These are phyloP conservation scores for Pristionchus mayeri DNA, from an alignment of 2,888 invertebrate species.

Conservation along the genomic window DNA sequence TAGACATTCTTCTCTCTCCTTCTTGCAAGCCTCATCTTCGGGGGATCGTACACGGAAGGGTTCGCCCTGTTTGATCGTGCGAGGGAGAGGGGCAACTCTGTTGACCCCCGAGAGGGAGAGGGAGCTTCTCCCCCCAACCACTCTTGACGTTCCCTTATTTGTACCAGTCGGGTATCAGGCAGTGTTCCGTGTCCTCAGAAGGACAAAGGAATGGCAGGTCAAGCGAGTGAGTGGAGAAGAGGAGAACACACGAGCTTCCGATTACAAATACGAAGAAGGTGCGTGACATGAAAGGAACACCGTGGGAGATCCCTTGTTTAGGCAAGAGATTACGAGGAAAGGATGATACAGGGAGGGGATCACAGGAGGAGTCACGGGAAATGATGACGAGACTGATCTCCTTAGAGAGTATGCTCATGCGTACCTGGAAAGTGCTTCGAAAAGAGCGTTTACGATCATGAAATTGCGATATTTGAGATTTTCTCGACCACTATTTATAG, in stretches of 20 bases:
- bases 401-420: too few relatives aligned
- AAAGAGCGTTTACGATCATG: too few relatives aligned
- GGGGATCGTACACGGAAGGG: conserved; percentile 20
- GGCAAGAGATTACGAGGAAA: conserved; percentile 32
- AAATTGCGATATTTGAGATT: too few relatives aligned
- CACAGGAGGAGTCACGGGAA: neutral
- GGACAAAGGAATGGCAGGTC: conserved; percentile 38
- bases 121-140: conserved; percentile 11
- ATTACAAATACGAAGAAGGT: conserved; percentile 37
- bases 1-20: neutral
- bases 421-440: too few relatives aligned
- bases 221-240: neutral
- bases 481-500: too few relatives aligned
- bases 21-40: neutral
- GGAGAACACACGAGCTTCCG: neutral
- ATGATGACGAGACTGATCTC: too few relatives aligned
- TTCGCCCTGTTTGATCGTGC: conserved; percentile 11
- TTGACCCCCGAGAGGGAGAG: neutral
- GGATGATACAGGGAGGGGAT: neutral
- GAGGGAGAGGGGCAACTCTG: conserved; percentile 11
- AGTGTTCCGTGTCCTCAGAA: conserved; percentile 39
- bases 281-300: conserved; percentile 41
- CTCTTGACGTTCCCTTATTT: conserved; percentile 42
- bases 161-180: conserved; percentile 33
- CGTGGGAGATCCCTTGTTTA: conserved; percentile 2